phyloP scores from a whole-genome alignment of 2,888 invertebrate species.

The Tanaodytes sp. region DNA sequence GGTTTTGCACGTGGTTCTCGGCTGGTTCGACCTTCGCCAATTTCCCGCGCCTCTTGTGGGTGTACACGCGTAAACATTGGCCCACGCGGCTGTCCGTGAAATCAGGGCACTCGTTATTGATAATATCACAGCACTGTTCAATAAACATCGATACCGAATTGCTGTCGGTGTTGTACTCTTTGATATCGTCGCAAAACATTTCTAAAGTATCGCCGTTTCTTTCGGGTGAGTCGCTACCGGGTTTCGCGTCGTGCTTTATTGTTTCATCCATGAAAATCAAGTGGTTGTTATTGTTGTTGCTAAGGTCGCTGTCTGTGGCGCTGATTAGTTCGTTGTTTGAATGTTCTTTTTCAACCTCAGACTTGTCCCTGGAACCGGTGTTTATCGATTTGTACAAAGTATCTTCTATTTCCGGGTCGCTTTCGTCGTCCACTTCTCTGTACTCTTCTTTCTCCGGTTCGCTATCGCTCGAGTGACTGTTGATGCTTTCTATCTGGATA shows the following conservation, averaged over 20 bases:
- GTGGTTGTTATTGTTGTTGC: conserved; percentile 34
- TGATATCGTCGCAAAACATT: conserved; percentile 35
- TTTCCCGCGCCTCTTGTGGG: conserved; percentile 66
- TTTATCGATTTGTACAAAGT: conserved; percentile 55
- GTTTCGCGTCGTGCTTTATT: conserved; percentile 29
- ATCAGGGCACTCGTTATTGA: conserved; percentile 55
- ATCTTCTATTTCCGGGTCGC: conserved; percentile 53
- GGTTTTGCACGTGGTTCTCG: conserved; percentile 36
- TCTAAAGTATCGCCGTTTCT: conserved; percentile 18
- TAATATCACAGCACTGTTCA: conserved; percentile 64
- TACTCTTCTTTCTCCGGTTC: conserved; percentile 47
- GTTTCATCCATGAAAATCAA: conserved; percentile 29
- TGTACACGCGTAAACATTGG: conserved; percentile 69
- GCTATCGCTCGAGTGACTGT: conserved; percentile 43
- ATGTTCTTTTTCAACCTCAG: conserved; percentile 9
- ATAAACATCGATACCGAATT: conserved; percentile 57
- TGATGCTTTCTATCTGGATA: conserved; percentile 33
- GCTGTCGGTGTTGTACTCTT: conserved; percentile 43
- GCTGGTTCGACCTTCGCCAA: conserved; percentile 55
- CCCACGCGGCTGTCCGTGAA: conserved; percentile 58
- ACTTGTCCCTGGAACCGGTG: conserved; percentile 17
- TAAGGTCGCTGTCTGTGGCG: conserved; percentile 13
- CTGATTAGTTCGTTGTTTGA: neutral
- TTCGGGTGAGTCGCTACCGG: conserved; percentile 9
- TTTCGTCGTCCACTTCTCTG: conserved; percentile 38